Conservation (phyloP, 2,113 vertebrate genomes). For the Ailurus styani region DNA sequence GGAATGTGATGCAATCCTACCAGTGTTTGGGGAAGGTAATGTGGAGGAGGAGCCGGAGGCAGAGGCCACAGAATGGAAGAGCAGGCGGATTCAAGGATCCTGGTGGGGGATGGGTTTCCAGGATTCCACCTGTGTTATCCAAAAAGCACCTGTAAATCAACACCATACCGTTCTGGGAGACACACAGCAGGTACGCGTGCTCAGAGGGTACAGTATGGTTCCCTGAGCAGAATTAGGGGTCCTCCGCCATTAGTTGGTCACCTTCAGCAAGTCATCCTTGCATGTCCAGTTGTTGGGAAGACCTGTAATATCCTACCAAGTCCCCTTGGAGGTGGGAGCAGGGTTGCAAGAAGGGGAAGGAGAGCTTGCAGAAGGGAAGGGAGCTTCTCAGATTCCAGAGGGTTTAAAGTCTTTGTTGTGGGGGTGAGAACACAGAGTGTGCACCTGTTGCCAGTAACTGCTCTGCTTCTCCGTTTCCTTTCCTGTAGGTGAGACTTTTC, state of each 20-base stretch:
- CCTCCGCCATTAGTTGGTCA: not conserved
- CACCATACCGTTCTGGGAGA: not conserved
- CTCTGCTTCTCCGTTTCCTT: not conserved
- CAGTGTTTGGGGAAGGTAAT: not conserved
- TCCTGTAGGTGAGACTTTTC: not conserved
- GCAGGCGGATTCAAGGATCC: not conserved
- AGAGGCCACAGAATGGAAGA: not conserved
- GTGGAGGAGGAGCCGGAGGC: not conserved
- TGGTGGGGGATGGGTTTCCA: not conserved
- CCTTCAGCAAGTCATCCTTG: not conserved
- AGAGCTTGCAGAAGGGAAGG: not conserved
- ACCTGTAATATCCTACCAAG: not conserved
- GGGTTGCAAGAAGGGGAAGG: not conserved
- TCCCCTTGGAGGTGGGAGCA: not conserved
- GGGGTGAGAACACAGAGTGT: not conserved
- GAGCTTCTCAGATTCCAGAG: not conserved
- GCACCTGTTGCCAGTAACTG: not conserved
- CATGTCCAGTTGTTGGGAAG: not conserved
- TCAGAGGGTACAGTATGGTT: not conserved
- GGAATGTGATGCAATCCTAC: not conserved
- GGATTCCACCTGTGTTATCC: not conserved
- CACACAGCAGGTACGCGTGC: not conserved
- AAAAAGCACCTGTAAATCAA: not conserved
- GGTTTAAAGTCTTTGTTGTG: slow-evolving; percentile 3
- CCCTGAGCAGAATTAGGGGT: not conserved